Percentiles rank a stretch among this genome's conserved stretches.
Evolutionary conservation across 1,140 invertebrate species (phyloP).

Genomic region (Anastatus disparis): DNA sequence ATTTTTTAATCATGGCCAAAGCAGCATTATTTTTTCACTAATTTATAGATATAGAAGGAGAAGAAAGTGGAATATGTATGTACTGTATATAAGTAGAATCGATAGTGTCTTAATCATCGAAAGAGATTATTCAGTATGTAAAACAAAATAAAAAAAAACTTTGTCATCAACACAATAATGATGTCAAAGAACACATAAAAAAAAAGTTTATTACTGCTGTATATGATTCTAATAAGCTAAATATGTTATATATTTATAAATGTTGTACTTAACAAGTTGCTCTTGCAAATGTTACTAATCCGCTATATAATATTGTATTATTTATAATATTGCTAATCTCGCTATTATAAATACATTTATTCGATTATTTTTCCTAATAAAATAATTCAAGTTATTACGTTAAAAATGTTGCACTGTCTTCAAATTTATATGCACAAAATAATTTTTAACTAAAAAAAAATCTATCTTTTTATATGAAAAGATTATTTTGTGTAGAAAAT

Average conservation of each 20-base stretch:
- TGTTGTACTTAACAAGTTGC: constrained; percentile 56
- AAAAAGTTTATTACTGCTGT: constrained; percentile 36
- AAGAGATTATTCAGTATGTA: constrained; percentile 40
- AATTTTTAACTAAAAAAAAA: neutral
- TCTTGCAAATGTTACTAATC: constrained; percentile 44
- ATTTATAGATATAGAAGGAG: constrained; percentile 54
- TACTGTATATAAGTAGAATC: constrained; percentile 44
- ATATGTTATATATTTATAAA: constrained; percentile 47
- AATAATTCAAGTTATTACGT: constrained; percentile 21
- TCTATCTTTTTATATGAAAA: neutral
- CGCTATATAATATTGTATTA: constrained; percentile 44
- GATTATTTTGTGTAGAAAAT: neutral
- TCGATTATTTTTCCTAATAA: constrained; percentile 51
- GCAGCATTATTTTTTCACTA: constrained; percentile 67
- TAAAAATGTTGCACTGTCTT: neutral
- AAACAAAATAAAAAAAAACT: neutral
- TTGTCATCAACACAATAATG: constrained; percentile 15
- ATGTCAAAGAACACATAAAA: constrained; percentile 29
- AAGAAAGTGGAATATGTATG: constrained; percentile 38
- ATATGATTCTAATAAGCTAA: constrained; percentile 37
- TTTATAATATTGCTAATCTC: constrained; percentile 49
- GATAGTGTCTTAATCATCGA: constrained; percentile 31
- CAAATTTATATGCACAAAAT: neutral
- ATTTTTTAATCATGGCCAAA: constrained; percentile 63
- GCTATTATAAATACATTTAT: constrained; percentile 37